phyloP scores from a whole-genome alignment of 2,113 vertebrate genomes.

The Xerus inauris region DNA sequence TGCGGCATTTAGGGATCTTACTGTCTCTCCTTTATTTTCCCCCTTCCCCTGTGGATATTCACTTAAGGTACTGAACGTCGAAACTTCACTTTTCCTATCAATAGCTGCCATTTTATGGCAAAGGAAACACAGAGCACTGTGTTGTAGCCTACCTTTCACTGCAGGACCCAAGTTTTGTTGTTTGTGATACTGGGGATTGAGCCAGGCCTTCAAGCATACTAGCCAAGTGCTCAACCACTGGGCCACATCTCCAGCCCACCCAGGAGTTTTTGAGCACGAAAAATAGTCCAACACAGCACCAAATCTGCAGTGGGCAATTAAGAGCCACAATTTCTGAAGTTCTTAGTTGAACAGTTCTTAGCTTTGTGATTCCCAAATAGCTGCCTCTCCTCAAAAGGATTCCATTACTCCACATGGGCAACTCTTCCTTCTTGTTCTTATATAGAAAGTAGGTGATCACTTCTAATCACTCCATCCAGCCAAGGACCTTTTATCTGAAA shows the following conservation, averaged over 20 bases:
- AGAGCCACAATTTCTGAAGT: neutral
- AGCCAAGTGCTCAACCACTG: neutral
- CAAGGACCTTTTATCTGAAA: neutral
- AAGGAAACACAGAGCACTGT: neutral
- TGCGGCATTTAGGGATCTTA: neutral
- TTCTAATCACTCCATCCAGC: neutral
- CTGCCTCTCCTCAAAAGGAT: slow-evolving; percentile 15
- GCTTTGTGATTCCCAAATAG: neutral
- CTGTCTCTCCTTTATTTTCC: neutral
- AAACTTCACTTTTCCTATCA: neutral
- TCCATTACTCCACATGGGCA: neutral
- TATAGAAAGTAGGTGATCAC: neutral
- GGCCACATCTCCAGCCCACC: neutral
- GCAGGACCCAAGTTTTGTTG: neutral
- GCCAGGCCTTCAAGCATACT: neutral
- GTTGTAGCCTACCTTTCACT: neutral
- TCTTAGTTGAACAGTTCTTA: neutral
- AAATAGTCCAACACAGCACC: neutral
- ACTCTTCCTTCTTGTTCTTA: neutral
- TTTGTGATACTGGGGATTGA: neutral
- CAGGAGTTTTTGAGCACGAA: neutral
- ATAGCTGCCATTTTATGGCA: neutral
- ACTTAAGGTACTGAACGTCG: neutral
- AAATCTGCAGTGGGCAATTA: neutral
- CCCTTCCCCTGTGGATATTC: neutral